Base-by-base conservation (phyloP, 1,140 invertebrate genomes). In the Campoletis sonorensis region DNA sequence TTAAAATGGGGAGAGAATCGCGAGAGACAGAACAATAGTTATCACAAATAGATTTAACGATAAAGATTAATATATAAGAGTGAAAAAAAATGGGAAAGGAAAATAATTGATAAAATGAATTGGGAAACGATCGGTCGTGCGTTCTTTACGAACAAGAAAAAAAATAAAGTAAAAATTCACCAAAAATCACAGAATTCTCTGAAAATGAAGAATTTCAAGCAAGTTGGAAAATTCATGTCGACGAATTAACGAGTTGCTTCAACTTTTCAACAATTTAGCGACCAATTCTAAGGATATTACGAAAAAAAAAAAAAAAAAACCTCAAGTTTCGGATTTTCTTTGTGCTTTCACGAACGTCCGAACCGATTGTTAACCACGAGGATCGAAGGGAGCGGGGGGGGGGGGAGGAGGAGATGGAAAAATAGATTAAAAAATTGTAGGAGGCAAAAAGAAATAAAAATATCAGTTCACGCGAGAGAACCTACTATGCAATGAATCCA, bases 401-500 rank as follows among this genome's bases (percentile, higher is more conserved):
- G 18, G 27, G 54, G 73, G n/a, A 33, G 30, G 3, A 33, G 51
- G 16, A 61, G 51, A 73, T 40, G 71, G 40, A 37, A n/a, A 80
- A 73, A 61, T 49, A n/a, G 73, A 73, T 2, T 21, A 80, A 64
- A 64, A 75, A 81, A 76, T 67, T 26, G 73, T 75, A 51, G 27
- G 37, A 10, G 40, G 18, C 71, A 58, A 73, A 61, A 61, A 70
- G 67, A 77, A 33, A 54, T 51, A 76, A 78, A 78, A 86, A 89
- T 89, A 88, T 88, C 87, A 89, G 84, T 87, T 88, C 81, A 85
- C 81, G 84, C 71, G 83, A 83, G 84, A 85, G 85, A 88, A 89
- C 82, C 83, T 86, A 89, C 83, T 87, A 88, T 86, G 88, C 87
- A 89, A 90, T 90, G 89, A 90, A 91, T 89, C 86, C 88, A 87